Percentiles rank a stretch among this genome's conserved stretches.
Evolutionary conservation across 2,888 invertebrate genomes (phyloP).

Genomic region (Caenorhabditis becei): DNA sequence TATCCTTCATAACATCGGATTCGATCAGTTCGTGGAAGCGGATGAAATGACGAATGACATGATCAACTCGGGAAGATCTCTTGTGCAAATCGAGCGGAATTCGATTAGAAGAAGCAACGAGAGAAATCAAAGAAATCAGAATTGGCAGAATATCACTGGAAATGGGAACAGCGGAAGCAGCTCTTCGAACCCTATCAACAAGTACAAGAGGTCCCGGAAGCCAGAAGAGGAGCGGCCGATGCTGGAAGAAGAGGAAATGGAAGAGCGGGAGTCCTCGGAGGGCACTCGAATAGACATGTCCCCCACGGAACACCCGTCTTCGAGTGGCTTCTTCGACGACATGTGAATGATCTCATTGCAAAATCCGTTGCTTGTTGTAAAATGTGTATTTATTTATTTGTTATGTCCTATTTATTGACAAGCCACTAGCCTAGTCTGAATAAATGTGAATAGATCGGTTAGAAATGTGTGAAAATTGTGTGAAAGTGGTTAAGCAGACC

Average conservation of each 20-base stretch:
- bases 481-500: not conserved
- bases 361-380: slow-evolving; percentile 38
- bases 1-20: slow-evolving; percentile 91
- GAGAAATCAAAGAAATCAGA: slow-evolving; percentile 45
- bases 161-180: too few relatives aligned
- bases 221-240: slow-evolving; percentile 59
- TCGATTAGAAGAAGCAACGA: slow-evolving; percentile 63
- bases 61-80: slow-evolving; percentile 69
- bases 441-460: slow-evolving; percentile 27
- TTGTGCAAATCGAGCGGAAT: slow-evolving; percentile 71
- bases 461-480: not conserved
- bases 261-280: slow-evolving; percentile 4
- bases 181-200: not conserved
- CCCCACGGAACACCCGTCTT: slow-evolving; percentile 66
- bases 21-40: slow-evolving; percentile 93
- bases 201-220: slow-evolving; percentile 28
- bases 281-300: slow-evolving; percentile 31
- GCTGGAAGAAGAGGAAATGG: slow-evolving; percentile 54
- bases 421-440: slow-evolving; percentile 12
- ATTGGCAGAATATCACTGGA: too few relatives aligned
- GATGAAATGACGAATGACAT: slow-evolving; percentile 87
- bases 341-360: slow-evolving; percentile 59
- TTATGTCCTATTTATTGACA: slow-evolving; percentile 7
- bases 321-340: slow-evolving; percentile 71
- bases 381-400: slow-evolving; percentile 39